A percentile compares a stretch with the other conserved stretches of the same genome.
Conservation (phyloP, 1,140 invertebrate species). For the Periplaneta americana region DNA sequence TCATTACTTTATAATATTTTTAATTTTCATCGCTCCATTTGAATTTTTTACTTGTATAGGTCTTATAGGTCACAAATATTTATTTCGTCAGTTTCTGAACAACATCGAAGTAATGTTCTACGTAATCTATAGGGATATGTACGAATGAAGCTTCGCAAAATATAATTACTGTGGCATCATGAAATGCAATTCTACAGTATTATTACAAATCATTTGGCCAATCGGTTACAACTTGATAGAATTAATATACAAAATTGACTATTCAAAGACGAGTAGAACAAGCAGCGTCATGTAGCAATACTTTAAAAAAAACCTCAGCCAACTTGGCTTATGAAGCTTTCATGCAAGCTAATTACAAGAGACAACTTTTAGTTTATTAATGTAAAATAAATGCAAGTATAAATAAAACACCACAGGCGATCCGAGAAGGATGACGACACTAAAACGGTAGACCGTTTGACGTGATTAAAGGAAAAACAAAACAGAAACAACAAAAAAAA, state of each 20-base stretch:
- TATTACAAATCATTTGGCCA: background rate
- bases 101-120: too few species aligned
- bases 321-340: background rate
- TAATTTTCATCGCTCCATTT: too few species aligned
- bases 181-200: too few species aligned
- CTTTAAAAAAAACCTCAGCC: too few species aligned
- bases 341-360: background rate
- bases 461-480: background rate
- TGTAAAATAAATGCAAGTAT: background rate
- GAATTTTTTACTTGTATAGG: too few species aligned
- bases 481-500: background rate
- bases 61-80: too few species aligned
- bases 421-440: background rate
- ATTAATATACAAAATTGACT: background rate
- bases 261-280: background rate
- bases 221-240: background rate
- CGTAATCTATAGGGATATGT: too few species aligned
- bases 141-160: too few species aligned
- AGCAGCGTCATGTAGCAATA: background rate
- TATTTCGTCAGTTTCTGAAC: too few species aligned
- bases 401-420: background rate
- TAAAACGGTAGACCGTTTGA: background rate
- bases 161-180: too few species aligned
- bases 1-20: too few species aligned
- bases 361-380: background rate